phyloP scores from a whole-genome alignment of 35 echinoderm and acorn worm species.

The Patiria miniata region DNA sequence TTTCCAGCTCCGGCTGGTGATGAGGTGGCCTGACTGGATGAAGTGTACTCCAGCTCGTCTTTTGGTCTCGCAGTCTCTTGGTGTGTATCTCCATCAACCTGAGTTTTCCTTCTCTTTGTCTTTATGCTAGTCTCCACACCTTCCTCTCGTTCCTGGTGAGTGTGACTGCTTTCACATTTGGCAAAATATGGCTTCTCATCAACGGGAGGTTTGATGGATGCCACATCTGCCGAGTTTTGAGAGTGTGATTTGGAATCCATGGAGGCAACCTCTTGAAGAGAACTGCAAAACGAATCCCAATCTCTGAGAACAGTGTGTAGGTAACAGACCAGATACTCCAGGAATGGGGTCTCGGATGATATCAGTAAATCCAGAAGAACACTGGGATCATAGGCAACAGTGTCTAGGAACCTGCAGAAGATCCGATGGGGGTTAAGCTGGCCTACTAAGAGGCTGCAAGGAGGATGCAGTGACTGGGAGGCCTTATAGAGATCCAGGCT shows the following conservation, averaged over 20 bases:
- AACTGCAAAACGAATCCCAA: conserved; percentile 29
- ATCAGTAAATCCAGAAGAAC: conserved; percentile 71
- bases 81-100: too few relatives aligned
- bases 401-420: conserved; percentile 48
- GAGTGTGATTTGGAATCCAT: background rate
- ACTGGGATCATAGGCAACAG: conserved; percentile 55
- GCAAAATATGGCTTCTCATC: too few relatives aligned
- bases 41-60: too few relatives aligned
- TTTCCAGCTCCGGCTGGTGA: background rate
- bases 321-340: conserved; percentile 57
- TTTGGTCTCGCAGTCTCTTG: too few relatives aligned
- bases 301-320: conserved; percentile 22
- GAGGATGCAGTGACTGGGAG: background rate
- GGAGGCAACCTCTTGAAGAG: background rate
- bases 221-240: too few relatives aligned
- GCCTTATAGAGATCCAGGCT: conserved; percentile 11
- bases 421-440: conserved; percentile 46
- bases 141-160: background rate
- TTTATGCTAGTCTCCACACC: background rate
- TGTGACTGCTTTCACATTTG: background rate
- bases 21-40: too few relatives aligned
- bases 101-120: background rate
- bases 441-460: too few relatives aligned
- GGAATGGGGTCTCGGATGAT: conserved; percentile 59
- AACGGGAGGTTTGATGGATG: too few relatives aligned